phyloP scores from a whole-genome alignment of 2,888 invertebrate genomes.

The Diogma glabrata region DNA sequence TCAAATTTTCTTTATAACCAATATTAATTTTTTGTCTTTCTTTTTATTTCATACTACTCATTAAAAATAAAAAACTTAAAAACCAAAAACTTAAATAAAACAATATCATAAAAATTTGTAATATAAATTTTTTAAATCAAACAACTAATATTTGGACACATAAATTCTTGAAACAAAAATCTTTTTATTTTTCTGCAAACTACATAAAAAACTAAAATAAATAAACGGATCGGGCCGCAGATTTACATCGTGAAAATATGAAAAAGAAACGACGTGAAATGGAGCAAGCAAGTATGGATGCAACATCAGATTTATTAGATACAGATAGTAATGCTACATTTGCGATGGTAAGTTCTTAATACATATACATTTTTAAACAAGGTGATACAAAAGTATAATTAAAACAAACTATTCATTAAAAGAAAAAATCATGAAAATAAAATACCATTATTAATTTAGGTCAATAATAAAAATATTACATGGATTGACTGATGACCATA shows the following conservation, averaged over 20 bases:
- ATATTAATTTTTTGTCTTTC: conserved; percentile 7
- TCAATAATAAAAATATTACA: no score
- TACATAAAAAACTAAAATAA: no score
- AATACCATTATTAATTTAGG: no score
- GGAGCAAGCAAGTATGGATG: conserved; percentile 78
- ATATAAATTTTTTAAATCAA: conserved; percentile 8
- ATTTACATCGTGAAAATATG: conserved; percentile 74
- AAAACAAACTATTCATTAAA: not conserved
- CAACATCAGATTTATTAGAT: conserved; percentile 74
- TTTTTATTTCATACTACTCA: conserved; percentile 4
- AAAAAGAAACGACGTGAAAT: conserved; percentile 79
- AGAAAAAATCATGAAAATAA: no score
- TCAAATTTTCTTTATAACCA: conserved; percentile 2
- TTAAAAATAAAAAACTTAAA: no score
- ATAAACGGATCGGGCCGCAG: conserved; percentile 51
- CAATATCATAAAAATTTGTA: conserved; percentile 8
- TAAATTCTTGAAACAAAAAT: conserved; percentile 34
- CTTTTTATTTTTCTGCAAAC: conserved; percentile 24
- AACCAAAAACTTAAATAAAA: no score
- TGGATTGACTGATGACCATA: no score
- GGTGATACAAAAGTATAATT: no score
- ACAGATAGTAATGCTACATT: conserved; percentile 82
- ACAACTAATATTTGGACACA: conserved; percentile 28
- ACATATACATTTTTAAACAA: conserved; percentile 7
- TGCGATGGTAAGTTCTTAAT: conserved; percentile 66